Base-by-base conservation (phyloP, 2,113 vertebrate genomes). In the Planiliza haematocheilus region DNA sequence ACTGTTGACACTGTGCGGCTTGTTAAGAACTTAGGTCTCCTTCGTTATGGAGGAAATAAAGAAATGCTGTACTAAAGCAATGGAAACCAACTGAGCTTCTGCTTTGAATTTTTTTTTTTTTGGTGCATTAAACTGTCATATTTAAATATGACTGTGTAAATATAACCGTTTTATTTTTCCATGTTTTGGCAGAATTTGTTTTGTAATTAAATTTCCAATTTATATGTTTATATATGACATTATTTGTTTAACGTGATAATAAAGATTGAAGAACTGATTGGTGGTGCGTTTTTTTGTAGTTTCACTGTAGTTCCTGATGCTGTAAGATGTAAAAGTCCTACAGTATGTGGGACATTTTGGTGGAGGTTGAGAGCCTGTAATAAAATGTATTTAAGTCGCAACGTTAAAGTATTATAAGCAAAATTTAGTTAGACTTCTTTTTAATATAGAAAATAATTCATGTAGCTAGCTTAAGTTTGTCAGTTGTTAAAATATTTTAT, bases 121-220 rank as follows among this genome's bases (percentile, higher is more conserved):
- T 17, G 0, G 30, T 65, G 18, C 51, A 37, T 65, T 18, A 66
- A 21, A 53, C 42, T 77, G 41, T 76, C 50, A 17, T 20, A 4
- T 70, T 85, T 80, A 24, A 76, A 30, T 67, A 42, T 10, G 61
- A 61, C 36, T 50, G 10, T 83, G 74, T 88, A 86, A 50, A 85
- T 81, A 76, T 73, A 52, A 82, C 52, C 36, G 42, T 68, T 74
- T 73, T 70, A 77, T 86, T 78, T 85, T 84, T 83, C 74, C 46
- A 72, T 71, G 49, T 78, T 79, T 81, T 84, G 58, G 9, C 61
- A 82, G 61, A 84, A 38, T 79, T 81, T 34, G 55, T 85, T 92
- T 92, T 91, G 79, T 90, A 84, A 92, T 85, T 80, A 70, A 82
- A 80, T 86, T 37, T 79, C 34, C 38, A 49, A 42, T 89, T 60